Base-by-base conservation (phyloP, 2,797 vertebrate species). In the Lophotriccus pileatus region DNA sequence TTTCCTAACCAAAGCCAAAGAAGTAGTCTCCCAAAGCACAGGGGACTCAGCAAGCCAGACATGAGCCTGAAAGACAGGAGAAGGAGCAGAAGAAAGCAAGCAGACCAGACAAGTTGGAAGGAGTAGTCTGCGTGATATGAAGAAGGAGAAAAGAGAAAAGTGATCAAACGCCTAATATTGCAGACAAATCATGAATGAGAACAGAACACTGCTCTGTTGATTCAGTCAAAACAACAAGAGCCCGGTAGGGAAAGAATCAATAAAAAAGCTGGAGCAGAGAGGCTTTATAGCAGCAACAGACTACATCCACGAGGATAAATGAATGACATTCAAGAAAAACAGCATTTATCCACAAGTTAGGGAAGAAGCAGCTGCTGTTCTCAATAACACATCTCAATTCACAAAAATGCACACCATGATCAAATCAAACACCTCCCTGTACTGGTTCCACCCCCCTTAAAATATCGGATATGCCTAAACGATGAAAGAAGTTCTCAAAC, bases 181-280 rank as follows among this genome's bases (percentile, higher is more conserved):
- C 75, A 89, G 78, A 84, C 44, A 9, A 87, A 84, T 46, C 89
- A 78, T 81, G 82, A 88, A 91, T 84, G 52, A 92, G 90, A 91
- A 88, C 32, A 94, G 63, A 93, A 82, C 22, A 23, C 1, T 1
- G 25, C 27, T 85, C 78, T 63, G 89, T 78, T 93, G 89, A 96
- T 87, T 88, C 87, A 94, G 46, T 44, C 58, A 91, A 70, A 90
- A 83, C 73, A 95, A 89, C 78, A 78, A 85, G 85, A 93, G 30
- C 39, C 55, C 85, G 78, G 64, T 0, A 75, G 76, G 69, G 41
- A 93, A 93, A 73, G 69, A 87, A 95, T 94, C 89, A 92, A 89
- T 93, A 93, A 91, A 87, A 88, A 90, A 80, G 53, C 79, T 78
- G 44, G 17, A 92, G 60, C 43, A 89, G n/a, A 87, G 46, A 66